phyloP scores from a whole-genome alignment of 2,113 vertebrate genomes.

The Barbus barbus region DNA sequence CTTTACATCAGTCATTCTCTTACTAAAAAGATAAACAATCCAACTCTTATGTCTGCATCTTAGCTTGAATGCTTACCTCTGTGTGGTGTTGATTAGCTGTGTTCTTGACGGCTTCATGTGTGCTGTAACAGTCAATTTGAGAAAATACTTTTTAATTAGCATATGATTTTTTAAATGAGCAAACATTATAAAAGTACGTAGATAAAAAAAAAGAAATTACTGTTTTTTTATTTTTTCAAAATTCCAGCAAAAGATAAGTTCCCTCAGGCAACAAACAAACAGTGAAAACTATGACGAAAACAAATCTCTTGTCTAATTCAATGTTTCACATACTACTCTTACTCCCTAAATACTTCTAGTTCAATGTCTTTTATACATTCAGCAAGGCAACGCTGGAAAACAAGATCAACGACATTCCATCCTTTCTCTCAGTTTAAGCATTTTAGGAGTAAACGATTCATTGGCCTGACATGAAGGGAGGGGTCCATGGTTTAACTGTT shows the following conservation, averaged over 20 bases:
- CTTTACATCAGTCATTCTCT: background rate
- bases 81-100: slow-evolving; percentile 29
- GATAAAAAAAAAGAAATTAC: too few relatives aligned
- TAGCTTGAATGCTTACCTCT: slow-evolving; percentile 59
- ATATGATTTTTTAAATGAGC: background rate
- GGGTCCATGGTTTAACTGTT: slow-evolving; percentile 19
- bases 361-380: slow-evolving; percentile 39
- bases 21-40: background rate
- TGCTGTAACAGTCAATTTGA: slow-evolving; percentile 47
- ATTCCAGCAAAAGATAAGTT: too few relatives aligned
- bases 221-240: too few relatives aligned
- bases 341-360: background rate
- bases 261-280: slow-evolving; percentile 6
- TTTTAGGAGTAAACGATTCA: slow-evolving; percentile 42
- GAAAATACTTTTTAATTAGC: slow-evolving; percentile 24
- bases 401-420: slow-evolving; percentile 51
- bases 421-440: slow-evolving; percentile 35
- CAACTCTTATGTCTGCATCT: background rate
- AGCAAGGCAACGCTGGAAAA: slow-evolving; percentile 7
- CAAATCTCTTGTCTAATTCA: background rate
- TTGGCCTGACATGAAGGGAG: slow-evolving; percentile 20
- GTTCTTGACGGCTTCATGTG: slow-evolving; percentile 36
- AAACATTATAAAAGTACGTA: slow-evolving; percentile 35
- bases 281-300: slow-evolving; percentile 22
- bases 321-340: slow-evolving; percentile 13